Base-by-base conservation (phyloP, 1,140 invertebrate genomes). In the Leucophenga varia region DNA sequence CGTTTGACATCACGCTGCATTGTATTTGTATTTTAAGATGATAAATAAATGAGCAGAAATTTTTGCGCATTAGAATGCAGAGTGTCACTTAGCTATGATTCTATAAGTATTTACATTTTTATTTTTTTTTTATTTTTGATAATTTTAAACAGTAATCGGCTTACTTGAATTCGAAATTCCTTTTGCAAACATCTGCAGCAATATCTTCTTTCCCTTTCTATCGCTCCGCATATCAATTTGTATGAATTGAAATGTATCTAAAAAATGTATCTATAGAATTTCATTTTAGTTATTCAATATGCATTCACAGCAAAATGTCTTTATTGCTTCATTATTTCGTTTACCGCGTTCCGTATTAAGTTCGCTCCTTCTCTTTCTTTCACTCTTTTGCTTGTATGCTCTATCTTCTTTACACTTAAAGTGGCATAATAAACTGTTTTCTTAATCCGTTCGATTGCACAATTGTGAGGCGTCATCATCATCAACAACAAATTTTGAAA, bases 241-340 rank as follows among this genome's bases (percentile, higher is more conserved):
- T n/a, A n/a, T n/a, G n/a, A n/a, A n/a, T n/a, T n/a, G n/a, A n/a
- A n/a, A n/a, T n/a, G n/a, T n/a, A n/a, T n/a, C n/a, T n/a, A n/a
- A n/a, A n/a, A n/a, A n/a, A n/a, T n/a, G n/a, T n/a, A n/a, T n/a
- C n/a, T n/a, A n/a, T n/a, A n/a, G n/a, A n/a, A n/a, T n/a, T n/a
- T n/a, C n/a, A n/a, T 57, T 64, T 59, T 36, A 52, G 22, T 25
- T 64, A 64, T 64, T 64, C 60, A 47, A 54, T 45, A 48, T 64
- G 60, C 60, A 59, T 59, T 57, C 50, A 54, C 43, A 36, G 38
- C 42, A 25, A 25, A 25, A 25, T 25, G 40, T 47, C 49, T 57
- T 61, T 59, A 64, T 63, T 43, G 59, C 59, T 50, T 63, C 59
- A 64, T 57, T 64, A 56, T 52, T 43, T 47, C 38, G 49, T 39